Evolutionary conservation across 2,113 vertebrate genomes (phyloP).

Genomic region (Atrichornis clamosus): DNA sequence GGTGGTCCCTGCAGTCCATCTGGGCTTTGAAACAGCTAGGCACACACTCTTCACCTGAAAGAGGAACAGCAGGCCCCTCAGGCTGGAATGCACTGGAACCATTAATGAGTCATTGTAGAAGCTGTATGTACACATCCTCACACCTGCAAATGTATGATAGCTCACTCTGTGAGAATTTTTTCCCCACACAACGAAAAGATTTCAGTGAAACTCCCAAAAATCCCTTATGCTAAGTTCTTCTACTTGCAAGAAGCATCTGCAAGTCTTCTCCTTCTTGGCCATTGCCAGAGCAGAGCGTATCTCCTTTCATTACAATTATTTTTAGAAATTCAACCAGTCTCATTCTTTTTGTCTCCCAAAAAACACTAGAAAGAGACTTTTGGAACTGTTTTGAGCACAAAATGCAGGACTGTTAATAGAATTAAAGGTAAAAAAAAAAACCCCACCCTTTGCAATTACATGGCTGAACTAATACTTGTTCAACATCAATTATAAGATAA

Average conservation of each 20-base stretch:
- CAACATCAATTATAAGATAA: not conserved
- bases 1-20: not conserved
- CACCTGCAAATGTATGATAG: not conserved
- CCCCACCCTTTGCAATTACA: not conserved
- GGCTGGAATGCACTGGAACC: not conserved
- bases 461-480: not conserved
- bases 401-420: not conserved
- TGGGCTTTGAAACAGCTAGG: not conserved
- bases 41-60: fast-evolving
- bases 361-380: not conserved
- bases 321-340: not conserved
- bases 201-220: not conserved
- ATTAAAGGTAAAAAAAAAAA: not conserved
- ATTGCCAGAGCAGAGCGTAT: not conserved
- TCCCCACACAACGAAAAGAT: not conserved
- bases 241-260: not conserved
- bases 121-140: not conserved
- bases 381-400: not conserved
- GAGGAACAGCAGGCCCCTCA: not conserved
- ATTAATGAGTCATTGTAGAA: not conserved
- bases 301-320: not conserved
- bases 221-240: not conserved
- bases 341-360: not conserved
- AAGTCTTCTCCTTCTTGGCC: not conserved
- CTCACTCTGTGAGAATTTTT: not conserved